Evolutionary conservation across 2,888 invertebrate genomes (phyloP), one percentile per base, ranked within the genome.

Genomic region (Macrophya annulata): DNA sequence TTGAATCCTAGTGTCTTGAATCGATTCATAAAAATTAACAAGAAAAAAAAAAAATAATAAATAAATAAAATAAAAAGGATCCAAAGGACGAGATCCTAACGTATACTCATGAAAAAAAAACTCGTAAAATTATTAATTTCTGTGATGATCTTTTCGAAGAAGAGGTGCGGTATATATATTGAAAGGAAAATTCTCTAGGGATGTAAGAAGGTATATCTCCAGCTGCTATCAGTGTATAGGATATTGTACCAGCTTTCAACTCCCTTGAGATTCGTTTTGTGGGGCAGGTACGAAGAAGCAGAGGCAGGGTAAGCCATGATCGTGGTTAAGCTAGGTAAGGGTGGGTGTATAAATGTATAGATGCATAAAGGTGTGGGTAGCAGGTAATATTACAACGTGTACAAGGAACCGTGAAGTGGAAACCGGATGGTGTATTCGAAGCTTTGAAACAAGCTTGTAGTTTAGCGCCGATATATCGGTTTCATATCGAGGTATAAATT

Each of bases 251-350:
- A 45, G 74, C 74, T 74, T 74, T 74, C 43, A 45, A 45, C 45
- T 74, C 74, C 74, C 74, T 21, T 5, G 74, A 45, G 74, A 74
- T 43, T 74, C 74, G 43, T 68, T 68, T 37, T 68, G 31, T 68
- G 37, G 31, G 37, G 31, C 68, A 68, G 74, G 45, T 74, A 74
- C 25, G 31, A 68, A 68, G 15, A 17, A 25, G 68, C 10, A 17
- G 68, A 15, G 68, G 15, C 15, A 68, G 31, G 37, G 68, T 68
- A 68, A 68, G 68, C 68, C 68, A 62, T 62, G 62, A 62, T 62
- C 62, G 62, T 62, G 37, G 31, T 17, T 68, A 25, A 68, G 68
- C 68, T 37, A 37, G 68, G 37, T 68, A 37, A 37, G 68, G 68
- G 68, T 68, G 31, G 25, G 12, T 15, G 31, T 68, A 68, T 12